Percentiles rank a stretch among this genome's conserved stretches.
Evolutionary conservation across 2,113 vertebrate species (phyloP).

Genomic region (Podarcis raffonei): DNA sequence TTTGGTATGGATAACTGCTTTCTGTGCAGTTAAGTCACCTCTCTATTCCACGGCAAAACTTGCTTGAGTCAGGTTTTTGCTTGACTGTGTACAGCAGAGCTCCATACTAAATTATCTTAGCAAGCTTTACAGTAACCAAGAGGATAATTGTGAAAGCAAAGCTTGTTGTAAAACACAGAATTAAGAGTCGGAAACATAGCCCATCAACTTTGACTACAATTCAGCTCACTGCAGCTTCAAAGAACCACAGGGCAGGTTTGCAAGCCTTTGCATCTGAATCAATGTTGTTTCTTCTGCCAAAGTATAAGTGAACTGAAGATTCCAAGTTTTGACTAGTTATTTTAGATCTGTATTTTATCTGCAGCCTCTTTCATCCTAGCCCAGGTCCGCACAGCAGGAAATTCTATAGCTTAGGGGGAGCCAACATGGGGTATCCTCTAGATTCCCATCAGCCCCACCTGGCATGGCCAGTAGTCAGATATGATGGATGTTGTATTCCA

Average conservation of each 20-base stretch:
- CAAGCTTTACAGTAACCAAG: constrained; percentile 58
- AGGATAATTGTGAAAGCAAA: constrained; percentile 60
- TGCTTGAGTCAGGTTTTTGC: constrained; percentile 69
- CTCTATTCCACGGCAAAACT: constrained; percentile 62
- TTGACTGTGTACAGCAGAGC: constrained; percentile 46
- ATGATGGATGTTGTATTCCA: not conserved
- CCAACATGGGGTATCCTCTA: not conserved
- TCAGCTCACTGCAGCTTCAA: not conserved
- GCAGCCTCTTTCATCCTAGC: not conserved
- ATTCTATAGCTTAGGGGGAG: not conserved
- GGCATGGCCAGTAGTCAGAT: not conserved
- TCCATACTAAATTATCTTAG: constrained; percentile 65
- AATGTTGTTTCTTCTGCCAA: not conserved
- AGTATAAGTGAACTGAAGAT: not conserved
- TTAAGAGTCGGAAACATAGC: constrained; percentile 53
- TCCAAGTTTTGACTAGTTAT: not conserved
- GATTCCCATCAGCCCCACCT: not conserved
- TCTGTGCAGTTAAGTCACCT: constrained; percentile 60
- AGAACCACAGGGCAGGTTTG: not conserved
- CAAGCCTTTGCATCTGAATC: not conserved
- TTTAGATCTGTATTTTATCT: not conserved
- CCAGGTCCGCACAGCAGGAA: not conserved
- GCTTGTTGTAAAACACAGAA: constrained; percentile 66
- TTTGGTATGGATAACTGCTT: constrained; percentile 65
- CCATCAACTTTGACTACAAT: not conserved